Conservation (phyloP, 2,888 invertebrate genomes). For the Caenorhabditis wallacei region DNA sequence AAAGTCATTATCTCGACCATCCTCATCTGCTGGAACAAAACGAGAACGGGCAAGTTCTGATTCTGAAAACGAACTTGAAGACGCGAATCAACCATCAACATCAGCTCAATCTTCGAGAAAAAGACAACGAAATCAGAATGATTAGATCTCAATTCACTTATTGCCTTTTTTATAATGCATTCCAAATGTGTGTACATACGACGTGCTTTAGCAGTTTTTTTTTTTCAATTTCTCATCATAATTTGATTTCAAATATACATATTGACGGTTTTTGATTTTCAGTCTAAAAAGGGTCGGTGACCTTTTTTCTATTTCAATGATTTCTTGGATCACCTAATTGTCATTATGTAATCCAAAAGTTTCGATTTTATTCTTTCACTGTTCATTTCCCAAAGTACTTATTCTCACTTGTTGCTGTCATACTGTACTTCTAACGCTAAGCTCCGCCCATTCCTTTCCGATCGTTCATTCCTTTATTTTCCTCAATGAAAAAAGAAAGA, state of each 20-base stretch:
- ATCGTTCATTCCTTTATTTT: constrained; percentile 26
- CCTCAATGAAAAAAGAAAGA: constrained; percentile 19
- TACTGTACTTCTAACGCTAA: constrained; percentile 9
- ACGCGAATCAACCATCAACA: constrained; percentile 38
- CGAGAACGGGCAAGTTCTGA: constrained; percentile 6
- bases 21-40: constrained; percentile 5
- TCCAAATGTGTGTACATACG: neutral
- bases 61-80: constrained; percentile 19
- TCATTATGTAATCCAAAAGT: too few relatives aligned
- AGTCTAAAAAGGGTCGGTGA: too few relatives aligned
- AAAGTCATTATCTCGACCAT: neutral
- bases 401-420: neutral
- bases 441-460: constrained; percentile 35
- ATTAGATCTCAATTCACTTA: neutral
- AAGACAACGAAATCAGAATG: constrained; percentile 1
- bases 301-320: too few relatives aligned
- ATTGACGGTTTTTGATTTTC: neutral
- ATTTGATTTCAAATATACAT: neutral
- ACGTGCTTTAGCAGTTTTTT: neutral
- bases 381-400: neutral
- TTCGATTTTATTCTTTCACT: neutral
- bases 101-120: constrained; percentile 8
- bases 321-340: too few relatives aligned
- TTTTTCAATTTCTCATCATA: neutral
- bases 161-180: neutral